Conservation (phyloP, 2,888 invertebrate genomes). For the Allacma fusca region DNA sequence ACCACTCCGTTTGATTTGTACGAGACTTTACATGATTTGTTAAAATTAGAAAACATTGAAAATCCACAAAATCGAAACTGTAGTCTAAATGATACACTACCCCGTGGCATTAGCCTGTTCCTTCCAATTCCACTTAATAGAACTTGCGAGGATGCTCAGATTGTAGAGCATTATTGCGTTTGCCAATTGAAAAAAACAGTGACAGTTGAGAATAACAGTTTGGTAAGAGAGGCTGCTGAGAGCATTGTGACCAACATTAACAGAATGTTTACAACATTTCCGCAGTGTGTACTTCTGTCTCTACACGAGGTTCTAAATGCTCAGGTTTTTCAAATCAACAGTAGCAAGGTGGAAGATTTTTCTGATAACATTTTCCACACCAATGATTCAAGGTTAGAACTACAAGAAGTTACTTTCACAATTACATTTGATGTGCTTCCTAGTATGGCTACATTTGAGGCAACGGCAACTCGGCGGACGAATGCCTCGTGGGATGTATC, state of each 20-base stretch:
- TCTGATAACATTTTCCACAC: too few relatives aligned
- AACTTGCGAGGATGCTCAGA: conserved; percentile 79
- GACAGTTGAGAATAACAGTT: conserved; percentile 65
- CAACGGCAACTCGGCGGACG: too few relatives aligned
- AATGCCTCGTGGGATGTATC: too few relatives aligned
- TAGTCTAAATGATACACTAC: conserved; percentile 13
- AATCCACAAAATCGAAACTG: conserved; percentile 62
- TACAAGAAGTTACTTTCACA: too few relatives aligned
- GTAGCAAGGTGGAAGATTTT: too few relatives aligned
- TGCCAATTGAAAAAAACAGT: conserved; percentile 73
- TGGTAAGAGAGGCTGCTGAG: conserved; percentile 70
- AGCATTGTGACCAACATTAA: conserved; percentile 75
- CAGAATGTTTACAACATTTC: conserved; percentile 68
- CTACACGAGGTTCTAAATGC: conserved; percentile 74
- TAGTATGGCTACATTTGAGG: too few relatives aligned
- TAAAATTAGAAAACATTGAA: conserved; percentile 38
- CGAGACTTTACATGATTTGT: conserved; percentile 55
- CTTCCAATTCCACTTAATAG: conserved; percentile 74
- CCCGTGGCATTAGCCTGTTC: conserved; percentile 79
- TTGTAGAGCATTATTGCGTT: conserved; percentile 87
- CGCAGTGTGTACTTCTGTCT: conserved; percentile 71
- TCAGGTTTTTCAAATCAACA: too few relatives aligned
- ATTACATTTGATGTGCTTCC: too few relatives aligned
- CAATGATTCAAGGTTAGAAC: too few relatives aligned
- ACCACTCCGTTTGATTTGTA: conserved; percentile 84